A percentile compares a stretch with the other conserved stretches of the same genome.
Evolutionary conservation across 2,888 invertebrate species (phyloP).

Genomic region (Pandemis corylana): DNA sequence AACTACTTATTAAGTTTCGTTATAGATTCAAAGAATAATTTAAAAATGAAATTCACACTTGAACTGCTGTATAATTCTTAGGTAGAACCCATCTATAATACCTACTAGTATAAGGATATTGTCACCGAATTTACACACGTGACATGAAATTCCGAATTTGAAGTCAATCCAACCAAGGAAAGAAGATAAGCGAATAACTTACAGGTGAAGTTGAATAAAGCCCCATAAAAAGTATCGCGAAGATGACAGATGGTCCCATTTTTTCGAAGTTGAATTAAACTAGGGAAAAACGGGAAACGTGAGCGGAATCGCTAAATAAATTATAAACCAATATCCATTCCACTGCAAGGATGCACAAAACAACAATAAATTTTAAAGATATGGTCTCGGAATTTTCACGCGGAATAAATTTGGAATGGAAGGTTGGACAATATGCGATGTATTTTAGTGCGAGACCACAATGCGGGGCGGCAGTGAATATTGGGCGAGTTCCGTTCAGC

Average conservation of each 20-base stretch:
- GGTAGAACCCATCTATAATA: too few relatives aligned
- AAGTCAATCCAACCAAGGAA: too few relatives aligned
- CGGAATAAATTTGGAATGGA: slow-evolving; percentile 39
- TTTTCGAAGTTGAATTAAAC: neutral
- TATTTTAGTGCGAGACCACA: slow-evolving; percentile 41
- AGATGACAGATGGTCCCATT: neutral
- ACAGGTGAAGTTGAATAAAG: neutral
- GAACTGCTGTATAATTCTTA: too few relatives aligned
- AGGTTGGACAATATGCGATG: slow-evolving; percentile 41
- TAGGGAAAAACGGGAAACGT: slow-evolving; percentile 16
- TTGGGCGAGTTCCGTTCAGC: slow-evolving; percentile 31
- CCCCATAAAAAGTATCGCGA: neutral
- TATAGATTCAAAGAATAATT: too few relatives aligned
- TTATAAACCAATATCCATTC: slow-evolving; percentile 41
- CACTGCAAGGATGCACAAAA: slow-evolving; percentile 41
- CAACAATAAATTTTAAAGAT: slow-evolving; percentile 42
- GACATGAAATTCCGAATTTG: too few relatives aligned
- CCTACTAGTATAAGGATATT: too few relatives aligned
- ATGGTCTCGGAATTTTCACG: slow-evolving; percentile 37
- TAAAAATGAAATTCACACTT: too few relatives aligned
- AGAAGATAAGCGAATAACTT: too few relatives aligned
- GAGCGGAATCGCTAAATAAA: slow-evolving; percentile 25
- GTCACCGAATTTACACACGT: too few relatives aligned
- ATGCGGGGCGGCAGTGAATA: slow-evolving; percentile 38
- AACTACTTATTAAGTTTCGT: too few relatives aligned